A percentile compares a stretch with the other conserved stretches of the same genome.
These are phyloP conservation scores for Elgaria multicarinata DNA, from an alignment of 2,113 vertebrate species.

Conservation along the genomic window DNA sequence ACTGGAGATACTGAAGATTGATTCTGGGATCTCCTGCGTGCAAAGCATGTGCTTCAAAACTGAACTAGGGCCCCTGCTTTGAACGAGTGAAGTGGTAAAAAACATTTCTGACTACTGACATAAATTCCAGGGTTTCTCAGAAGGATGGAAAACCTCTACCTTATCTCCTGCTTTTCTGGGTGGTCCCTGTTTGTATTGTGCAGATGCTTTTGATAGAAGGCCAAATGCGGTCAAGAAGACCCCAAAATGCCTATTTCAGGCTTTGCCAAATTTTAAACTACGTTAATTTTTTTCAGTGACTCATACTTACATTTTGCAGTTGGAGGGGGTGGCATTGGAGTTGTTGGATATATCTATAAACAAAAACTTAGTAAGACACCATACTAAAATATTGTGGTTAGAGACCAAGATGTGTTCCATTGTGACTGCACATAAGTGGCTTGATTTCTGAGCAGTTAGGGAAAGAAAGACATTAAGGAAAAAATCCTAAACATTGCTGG, in stretches of 20 bases:
- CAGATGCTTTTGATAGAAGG: background rate
- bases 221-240: constrained; percentile 21
- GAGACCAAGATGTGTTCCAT: constrained; percentile 53
- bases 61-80: background rate
- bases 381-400: constrained; percentile 37
- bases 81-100: background rate
- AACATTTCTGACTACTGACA: background rate
- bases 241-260: background rate
- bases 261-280: constrained; percentile 37
- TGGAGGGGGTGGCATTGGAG: background rate
- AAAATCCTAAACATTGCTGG: constrained; percentile 39
- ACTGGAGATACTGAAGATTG: background rate
- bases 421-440: constrained; percentile 49
- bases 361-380: constrained; percentile 16
- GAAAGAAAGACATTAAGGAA: constrained; percentile 62
- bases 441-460: constrained; percentile 67
- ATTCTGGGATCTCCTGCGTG: background rate
- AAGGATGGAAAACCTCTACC: constrained; percentile 1
- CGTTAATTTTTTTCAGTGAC: constrained; percentile 24
- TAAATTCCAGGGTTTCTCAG: background rate
- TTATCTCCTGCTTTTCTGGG: background rate
- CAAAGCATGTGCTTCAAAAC: background rate
- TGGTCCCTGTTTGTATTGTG: constrained; percentile 19
- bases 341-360: background rate
- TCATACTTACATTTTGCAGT: constrained; percentile 12